Evolutionary conservation across 1,140 invertebrate species (phyloP).

Genomic region (Drosophila baimaii): DNA sequence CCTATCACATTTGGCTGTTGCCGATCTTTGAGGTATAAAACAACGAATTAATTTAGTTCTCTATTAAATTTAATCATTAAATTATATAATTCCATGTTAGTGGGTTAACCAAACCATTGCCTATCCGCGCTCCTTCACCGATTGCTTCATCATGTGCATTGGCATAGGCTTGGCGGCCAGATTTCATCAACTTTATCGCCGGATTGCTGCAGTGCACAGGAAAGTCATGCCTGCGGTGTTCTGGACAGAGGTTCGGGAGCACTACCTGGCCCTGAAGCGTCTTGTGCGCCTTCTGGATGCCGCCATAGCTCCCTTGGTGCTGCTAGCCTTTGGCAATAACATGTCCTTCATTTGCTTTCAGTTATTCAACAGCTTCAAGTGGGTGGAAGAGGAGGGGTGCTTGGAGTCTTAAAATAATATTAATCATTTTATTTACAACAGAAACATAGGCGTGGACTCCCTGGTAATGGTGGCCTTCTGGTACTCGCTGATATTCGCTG

Average conservation of each 20-base stretch:
- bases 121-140: slow-evolving; percentile 85
- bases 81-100: slow-evolving; percentile 23
- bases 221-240: slow-evolving; percentile 87
- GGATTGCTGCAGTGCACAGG: slow-evolving; percentile 85
- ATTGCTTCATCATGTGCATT: slow-evolving; percentile 88
- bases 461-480: slow-evolving; percentile 86
- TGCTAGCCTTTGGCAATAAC: slow-evolving; percentile 75
- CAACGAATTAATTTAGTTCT: background rate
- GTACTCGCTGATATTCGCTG: slow-evolving; percentile 87
- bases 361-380: slow-evolving; percentile 81
- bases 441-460: slow-evolving; percentile 77
- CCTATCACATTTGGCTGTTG: slow-evolving; percentile 65
- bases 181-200: slow-evolving; percentile 86
- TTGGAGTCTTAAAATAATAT: no score
- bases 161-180: slow-evolving; percentile 86
- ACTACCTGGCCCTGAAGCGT: slow-evolving; percentile 87
- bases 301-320: slow-evolving; percentile 84
- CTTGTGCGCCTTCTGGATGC: slow-evolving; percentile 87
- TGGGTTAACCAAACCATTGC: slow-evolving; percentile 78
- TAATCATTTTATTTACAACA: slow-evolving; percentile 26
- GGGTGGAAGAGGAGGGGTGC: no score
- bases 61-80: background rate
- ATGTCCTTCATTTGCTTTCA: slow-evolving; percentile 84
- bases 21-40: slow-evolving; percentile 60
- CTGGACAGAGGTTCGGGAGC: slow-evolving; percentile 84